Base-by-base conservation (phyloP, 2,888 invertebrate species). In the Drosophila mimetica region DNA sequence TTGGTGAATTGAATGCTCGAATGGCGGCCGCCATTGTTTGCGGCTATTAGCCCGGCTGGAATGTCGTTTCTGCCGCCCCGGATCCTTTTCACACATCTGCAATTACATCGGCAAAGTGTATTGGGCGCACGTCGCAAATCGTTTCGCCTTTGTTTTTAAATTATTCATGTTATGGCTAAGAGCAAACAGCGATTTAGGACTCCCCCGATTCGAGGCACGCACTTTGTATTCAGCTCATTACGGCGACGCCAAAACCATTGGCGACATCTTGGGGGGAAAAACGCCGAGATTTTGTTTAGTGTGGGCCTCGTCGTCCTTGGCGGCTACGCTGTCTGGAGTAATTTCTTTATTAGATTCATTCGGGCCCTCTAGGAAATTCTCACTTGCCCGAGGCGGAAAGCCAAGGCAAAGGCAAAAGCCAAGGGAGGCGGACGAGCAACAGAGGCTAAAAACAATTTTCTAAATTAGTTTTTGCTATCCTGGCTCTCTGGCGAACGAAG, bases 191-290 rank as follows among this genome's bases (percentile, higher is more conserved):
- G 70, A 74, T 77, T 74, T 72, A 54, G 59, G 57, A 42, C 48
- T 51, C 60, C 48, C 59, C 18, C 47, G 41, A 18, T 41, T 44
- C 64, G 47, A 30, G 58, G 41, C 82, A 76, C 82, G 60, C 79
- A 84, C 71, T 88, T 88, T 75, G 75, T 88, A 86, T 86, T 88
- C 84, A 78, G 81, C 82, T 88, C 88, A 84, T 84, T 84, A 86
- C 79, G 60, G 66, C 63, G 67, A 70, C 34, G 51, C 47, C 65
- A 34, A 34, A 65, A 74, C 75, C 77, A 79, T 76, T 87, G 86
- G 73, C 84, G 75, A 86, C 80, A 79, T 77, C 60, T 61, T 52
- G 54, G 48, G 48, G 48, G 36, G 14, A 44, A 67, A 57, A 57
- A 50, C 47, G 52, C 53, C 51, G 37, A 34, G 47, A 61, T 61